A percentile compares a stretch with the other conserved stretches of the same genome.
phyloP scores from a whole-genome alignment of 2,113 vertebrate genomes.

The Nematolebias whitei region DNA sequence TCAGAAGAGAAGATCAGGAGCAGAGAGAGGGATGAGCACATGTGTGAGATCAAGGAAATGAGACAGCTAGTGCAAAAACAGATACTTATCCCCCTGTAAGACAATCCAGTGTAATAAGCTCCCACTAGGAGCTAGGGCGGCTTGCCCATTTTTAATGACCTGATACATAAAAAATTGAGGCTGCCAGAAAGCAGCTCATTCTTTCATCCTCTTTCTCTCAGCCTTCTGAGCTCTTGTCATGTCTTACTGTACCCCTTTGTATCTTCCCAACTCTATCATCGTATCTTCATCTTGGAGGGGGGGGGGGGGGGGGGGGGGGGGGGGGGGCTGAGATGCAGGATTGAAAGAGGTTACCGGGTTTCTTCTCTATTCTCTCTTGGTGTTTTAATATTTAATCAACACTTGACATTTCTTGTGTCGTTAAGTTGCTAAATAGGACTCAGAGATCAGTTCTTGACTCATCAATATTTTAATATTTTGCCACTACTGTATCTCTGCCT shows the following conservation, averaged over 20 bases:
- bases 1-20: background rate
- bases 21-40: background rate
- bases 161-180: conserved; percentile 53
- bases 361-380: conserved; percentile 19
- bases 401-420: conserved; percentile 27
- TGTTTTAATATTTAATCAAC: conserved; percentile 59
- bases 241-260: conserved; percentile 2
- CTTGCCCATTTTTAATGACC: conserved; percentile 61
- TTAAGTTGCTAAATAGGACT: conserved; percentile 50
- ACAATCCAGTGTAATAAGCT: conserved; percentile 38
- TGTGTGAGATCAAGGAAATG: background rate
- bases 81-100: conserved; percentile 25
- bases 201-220: conserved; percentile 15
- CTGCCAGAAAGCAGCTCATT: conserved; percentile 24
- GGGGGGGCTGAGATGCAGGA: background rate
- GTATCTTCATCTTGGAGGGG: conserved; percentile 24
- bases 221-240: conserved; percentile 14
- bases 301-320: background rate
- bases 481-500: background rate
- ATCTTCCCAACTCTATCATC: background rate
- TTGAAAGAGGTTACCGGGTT: background rate
- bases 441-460: conserved; percentile 28
- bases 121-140: conserved; percentile 18
- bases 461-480: conserved; percentile 48
- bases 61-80: conserved; percentile 13